Percentiles rank a stretch among this genome's conserved stretches.
Conservation (phyloP, 2,797 vertebrate genomes). For the Notolepis coatsorum region DNA sequence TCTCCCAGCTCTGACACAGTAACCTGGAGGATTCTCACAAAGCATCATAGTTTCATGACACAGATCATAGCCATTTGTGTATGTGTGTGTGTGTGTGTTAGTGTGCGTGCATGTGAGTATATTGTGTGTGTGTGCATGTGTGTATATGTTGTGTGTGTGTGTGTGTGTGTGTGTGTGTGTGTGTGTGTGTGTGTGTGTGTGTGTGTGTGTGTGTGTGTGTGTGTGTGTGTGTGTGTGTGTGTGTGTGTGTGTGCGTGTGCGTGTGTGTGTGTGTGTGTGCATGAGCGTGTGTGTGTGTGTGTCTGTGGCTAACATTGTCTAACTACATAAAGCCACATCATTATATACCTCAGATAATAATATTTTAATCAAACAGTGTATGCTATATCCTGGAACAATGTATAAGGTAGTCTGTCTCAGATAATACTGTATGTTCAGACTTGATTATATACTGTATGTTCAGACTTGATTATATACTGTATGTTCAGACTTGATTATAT, state of each 20-base stretch:
- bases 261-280: slow-evolving; percentile 10
- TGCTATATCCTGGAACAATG: too few relatives aligned
- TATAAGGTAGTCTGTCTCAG: too few relatives aligned
- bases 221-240: slow-evolving; percentile 8
- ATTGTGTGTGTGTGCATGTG: slow-evolving; percentile 5
- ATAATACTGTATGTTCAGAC: too few relatives aligned
- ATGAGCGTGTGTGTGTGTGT: slow-evolving; percentile 9
- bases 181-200: slow-evolving; percentile 10
- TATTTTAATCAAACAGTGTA: too few relatives aligned
- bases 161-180: slow-evolving; percentile 10
- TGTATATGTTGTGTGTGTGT: slow-evolving; percentile 8
- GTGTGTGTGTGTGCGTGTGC: slow-evolving; percentile 8
- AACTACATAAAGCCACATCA: neutral
- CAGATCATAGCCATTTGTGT: too few relatives aligned
- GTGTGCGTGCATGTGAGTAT: too few relatives aligned
- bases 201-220: slow-evolving; percentile 10
- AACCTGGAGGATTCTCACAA: slow-evolving; percentile 64
- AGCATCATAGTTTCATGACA: too few relatives aligned
- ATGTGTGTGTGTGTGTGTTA: slow-evolving; percentile 11
- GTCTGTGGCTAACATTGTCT: neutral
- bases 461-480: too few relatives aligned
- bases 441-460: too few relatives aligned
- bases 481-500: too few relatives aligned
- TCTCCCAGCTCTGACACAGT: slow-evolving; percentile 40
- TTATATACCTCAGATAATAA: too few relatives aligned